A percentile compares a stretch with the other conserved stretches of the same genome.
Evolutionary conservation across 2,888 invertebrate genomes (phyloP).

Genomic region (Aquatica leii): DNA sequence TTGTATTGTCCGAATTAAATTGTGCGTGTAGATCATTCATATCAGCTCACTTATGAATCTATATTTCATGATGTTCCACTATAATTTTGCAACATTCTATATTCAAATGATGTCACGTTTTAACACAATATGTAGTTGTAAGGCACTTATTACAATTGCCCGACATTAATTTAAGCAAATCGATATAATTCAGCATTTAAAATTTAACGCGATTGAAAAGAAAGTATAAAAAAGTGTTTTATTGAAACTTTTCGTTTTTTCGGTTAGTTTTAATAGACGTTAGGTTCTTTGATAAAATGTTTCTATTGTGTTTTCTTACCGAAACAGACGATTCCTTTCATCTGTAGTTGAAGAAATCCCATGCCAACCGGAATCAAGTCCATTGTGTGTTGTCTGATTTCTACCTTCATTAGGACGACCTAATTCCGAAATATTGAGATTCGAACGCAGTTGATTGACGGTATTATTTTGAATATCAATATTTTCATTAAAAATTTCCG

Average conservation of each 20-base stretch:
- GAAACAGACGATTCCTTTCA: slow-evolving; percentile 57
- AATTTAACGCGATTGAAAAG: not conserved
- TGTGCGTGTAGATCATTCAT: slow-evolving; percentile 35
- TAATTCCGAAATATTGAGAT: slow-evolving; percentile 33
- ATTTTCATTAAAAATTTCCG: slow-evolving; percentile 27
- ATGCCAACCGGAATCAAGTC: slow-evolving; percentile 22
- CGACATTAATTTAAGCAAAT: slow-evolving; percentile 32
- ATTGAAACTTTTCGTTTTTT: slow-evolving; percentile 7
- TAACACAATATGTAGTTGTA: slow-evolving; percentile 33
- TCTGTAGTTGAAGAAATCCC: slow-evolving; percentile 48
- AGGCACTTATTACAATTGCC: slow-evolving; percentile 35
- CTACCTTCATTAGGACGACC: slow-evolving; percentile 34
- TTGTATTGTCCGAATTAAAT: slow-evolving; percentile 31
- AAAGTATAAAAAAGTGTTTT: not conserved
- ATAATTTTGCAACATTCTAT: slow-evolving; percentile 38
- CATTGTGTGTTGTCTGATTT: slow-evolving; percentile 19
- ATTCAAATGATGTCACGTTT: slow-evolving; percentile 37
- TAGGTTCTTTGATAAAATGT: slow-evolving; percentile 14
- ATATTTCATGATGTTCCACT: slow-evolving; percentile 36
- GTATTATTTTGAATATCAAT: slow-evolving; percentile 25
- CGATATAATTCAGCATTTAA: slow-evolving; percentile 19
- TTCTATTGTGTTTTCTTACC: slow-evolving; percentile 44
- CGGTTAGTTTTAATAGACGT: slow-evolving; percentile 8
- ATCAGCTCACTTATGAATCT: slow-evolving; percentile 32
- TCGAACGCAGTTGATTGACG: slow-evolving; percentile 30